phyloP scores from a whole-genome alignment of 2,113 vertebrate genomes.

The Syrmaticus mikado region DNA sequence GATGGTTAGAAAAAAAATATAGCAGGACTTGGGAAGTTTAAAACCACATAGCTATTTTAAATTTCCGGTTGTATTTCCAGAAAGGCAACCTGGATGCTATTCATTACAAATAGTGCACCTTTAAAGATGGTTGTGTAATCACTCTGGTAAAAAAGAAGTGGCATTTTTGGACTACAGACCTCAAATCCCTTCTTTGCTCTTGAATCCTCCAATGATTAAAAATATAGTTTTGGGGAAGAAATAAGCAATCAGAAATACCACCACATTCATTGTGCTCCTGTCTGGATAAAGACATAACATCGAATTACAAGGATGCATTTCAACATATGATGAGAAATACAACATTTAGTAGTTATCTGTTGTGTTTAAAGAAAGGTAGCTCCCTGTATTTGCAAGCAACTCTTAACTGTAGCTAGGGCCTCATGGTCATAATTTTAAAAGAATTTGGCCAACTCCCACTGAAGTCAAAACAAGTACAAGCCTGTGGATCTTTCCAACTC shows the following conservation, averaged over 20 bases:
- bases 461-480: conserved; percentile 4
- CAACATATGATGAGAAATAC: neutral
- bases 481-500: neutral
- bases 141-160: neutral
- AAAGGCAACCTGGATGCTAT: neutral
- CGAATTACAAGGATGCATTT: neutral
- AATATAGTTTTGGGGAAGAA: neutral
- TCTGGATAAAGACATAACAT: neutral
- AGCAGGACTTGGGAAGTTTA: neutral
- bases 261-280: neutral
- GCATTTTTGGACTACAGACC: neutral
- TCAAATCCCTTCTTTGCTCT: neutral
- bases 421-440: neutral
- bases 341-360: neutral
- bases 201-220: neutral
- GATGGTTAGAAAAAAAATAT: neutral
- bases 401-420: neutral
- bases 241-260: neutral
- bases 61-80: neutral
- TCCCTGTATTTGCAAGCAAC: neutral
- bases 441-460: neutral
- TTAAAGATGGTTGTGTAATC: neutral
- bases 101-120: neutral
- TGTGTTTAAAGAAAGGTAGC: neutral
- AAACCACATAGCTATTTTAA: neutral